phyloP scores from a whole-genome alignment of 2,888 invertebrate species.

The Quadroppia sp. region DNA sequence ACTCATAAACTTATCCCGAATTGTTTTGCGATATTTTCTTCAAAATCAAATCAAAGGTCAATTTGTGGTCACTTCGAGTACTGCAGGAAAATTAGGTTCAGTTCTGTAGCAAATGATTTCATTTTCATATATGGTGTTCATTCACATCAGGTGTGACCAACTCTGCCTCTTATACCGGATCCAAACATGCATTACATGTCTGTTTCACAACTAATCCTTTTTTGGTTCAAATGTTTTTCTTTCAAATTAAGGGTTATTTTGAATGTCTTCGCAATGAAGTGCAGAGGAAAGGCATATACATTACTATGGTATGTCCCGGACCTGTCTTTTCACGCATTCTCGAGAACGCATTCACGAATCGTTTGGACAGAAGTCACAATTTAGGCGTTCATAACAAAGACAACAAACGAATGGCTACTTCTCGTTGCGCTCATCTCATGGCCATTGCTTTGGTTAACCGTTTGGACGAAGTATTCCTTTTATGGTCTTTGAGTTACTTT shows the following conservation, averaged over 20 bases:
- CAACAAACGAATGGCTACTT: constrained; percentile 53
- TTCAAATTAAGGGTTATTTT: constrained; percentile 61
- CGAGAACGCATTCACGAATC: constrained; percentile 64
- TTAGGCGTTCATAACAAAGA: constrained; percentile 16
- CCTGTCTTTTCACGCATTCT: constrained; percentile 69
- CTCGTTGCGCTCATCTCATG: constrained; percentile 57
- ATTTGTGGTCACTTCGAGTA: constrained; percentile 68
- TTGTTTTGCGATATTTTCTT: constrained; percentile 62
- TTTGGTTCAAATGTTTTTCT: too few relatives aligned
- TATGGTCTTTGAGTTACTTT: background rate
- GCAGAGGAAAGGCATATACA: constrained; percentile 56
- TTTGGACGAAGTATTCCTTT: constrained; percentile 55
- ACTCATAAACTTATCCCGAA: constrained; percentile 64
- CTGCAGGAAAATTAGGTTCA: constrained; percentile 62
- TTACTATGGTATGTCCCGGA: constrained; percentile 71
- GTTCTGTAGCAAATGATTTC: constrained; percentile 44
- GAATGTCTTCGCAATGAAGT: constrained; percentile 61
- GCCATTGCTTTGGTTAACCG: constrained; percentile 58
- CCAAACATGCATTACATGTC: constrained; percentile 71
- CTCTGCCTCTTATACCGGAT: constrained; percentile 66
- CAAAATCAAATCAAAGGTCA: constrained; percentile 59
- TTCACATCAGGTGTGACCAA: constrained; percentile 57
- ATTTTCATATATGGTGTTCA: background rate
- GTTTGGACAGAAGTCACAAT: constrained; percentile 53
- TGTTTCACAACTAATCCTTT: too few relatives aligned